phyloP scores from a whole-genome alignment of 2,888 invertebrate genomes.

The Mythimna albipuncta region DNA sequence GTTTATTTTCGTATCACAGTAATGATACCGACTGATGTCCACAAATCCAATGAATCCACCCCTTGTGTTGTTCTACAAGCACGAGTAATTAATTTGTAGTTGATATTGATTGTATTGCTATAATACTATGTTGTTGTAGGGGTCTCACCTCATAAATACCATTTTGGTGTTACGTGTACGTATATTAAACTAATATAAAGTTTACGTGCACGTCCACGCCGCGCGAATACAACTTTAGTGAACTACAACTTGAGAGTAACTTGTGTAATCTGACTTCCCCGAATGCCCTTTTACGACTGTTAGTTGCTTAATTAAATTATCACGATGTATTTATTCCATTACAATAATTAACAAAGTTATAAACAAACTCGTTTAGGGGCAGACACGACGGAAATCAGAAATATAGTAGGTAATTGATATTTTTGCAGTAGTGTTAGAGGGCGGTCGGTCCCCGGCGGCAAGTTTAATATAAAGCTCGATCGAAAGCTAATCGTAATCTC shows the following conservation, averaged over 20 bases:
- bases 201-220: slow-evolving; percentile 59
- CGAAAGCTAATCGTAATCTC: slow-evolving; percentile 81
- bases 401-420: slow-evolving; percentile 59
- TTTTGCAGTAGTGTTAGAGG: slow-evolving; percentile 58
- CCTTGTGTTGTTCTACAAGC: slow-evolving; percentile 73
- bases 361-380: slow-evolving; percentile 64
- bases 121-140: slow-evolving; percentile 41
- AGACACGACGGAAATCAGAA: slow-evolving; percentile 49
- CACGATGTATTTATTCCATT: slow-evolving; percentile 79
- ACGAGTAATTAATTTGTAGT: slow-evolving; percentile 64
- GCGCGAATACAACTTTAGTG: slow-evolving; percentile 53
- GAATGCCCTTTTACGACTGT: slow-evolving; percentile 73
- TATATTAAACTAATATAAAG: slow-evolving; percentile 58
- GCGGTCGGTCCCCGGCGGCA: slow-evolving; percentile 48
- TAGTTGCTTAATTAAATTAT: slow-evolving; percentile 79
- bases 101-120: slow-evolving; percentile 58
- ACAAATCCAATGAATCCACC: slow-evolving; percentile 77
- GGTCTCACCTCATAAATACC: slow-evolving; percentile 47
- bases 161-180: slow-evolving; percentile 43
- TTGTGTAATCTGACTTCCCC: slow-evolving; percentile 63
- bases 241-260: slow-evolving; percentile 57
- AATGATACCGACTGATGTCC: slow-evolving; percentile 85
- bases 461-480: slow-evolving; percentile 72
- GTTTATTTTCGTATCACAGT: slow-evolving; percentile 88
- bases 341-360: slow-evolving; percentile 78